Evolutionary conservation across 1,140 invertebrate genomes (phyloP).

Genomic region (Scaptomyza hsui): DNA sequence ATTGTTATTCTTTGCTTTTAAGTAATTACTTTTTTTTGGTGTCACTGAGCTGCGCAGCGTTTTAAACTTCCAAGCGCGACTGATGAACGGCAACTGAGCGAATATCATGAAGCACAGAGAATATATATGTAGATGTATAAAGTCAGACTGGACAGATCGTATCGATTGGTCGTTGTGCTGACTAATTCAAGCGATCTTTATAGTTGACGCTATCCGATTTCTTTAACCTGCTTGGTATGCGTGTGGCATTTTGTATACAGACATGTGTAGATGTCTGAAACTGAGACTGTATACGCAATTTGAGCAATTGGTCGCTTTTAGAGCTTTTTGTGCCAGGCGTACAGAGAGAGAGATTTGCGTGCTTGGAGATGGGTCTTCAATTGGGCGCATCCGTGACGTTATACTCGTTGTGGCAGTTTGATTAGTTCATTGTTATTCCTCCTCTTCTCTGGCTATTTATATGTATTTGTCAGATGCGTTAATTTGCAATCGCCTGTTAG

Average conservation of each 20-base stretch:
- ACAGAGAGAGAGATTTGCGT: background rate
- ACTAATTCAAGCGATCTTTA: slow-evolving; percentile 40
- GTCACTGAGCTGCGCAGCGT: background rate
- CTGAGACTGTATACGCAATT: slow-evolving; percentile 23
- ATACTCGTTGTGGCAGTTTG: background rate
- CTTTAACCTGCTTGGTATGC: slow-evolving; percentile 26
- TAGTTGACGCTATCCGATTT: slow-evolving; percentile 9
- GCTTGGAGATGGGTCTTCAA: slow-evolving; percentile 15
- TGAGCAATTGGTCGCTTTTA: slow-evolving; percentile 30
- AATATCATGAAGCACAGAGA: background rate
- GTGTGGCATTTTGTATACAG: slow-evolving; percentile 9
- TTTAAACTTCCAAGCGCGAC: slow-evolving; percentile 20
- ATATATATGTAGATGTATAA: background rate
- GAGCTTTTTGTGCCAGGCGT: background rate
- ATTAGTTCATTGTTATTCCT: slow-evolving; percentile 12
- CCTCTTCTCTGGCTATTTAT: background rate
- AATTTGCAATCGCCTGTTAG: slow-evolving; percentile 24
- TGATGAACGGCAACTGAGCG: slow-evolving; percentile 27
- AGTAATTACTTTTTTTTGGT: background rate
- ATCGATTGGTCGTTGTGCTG: slow-evolving; percentile 20
- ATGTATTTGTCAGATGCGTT: slow-evolving; percentile 30
- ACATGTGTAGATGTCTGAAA: background rate
- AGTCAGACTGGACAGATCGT: background rate
- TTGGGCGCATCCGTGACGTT: slow-evolving; percentile 44
- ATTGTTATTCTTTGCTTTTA: background rate